Evolutionary conservation across 53 echinoderm and acorn worm genomes (phyloP), one percentile per base, ranked within the genome.

Genomic region (Henricia sp.): DNA sequence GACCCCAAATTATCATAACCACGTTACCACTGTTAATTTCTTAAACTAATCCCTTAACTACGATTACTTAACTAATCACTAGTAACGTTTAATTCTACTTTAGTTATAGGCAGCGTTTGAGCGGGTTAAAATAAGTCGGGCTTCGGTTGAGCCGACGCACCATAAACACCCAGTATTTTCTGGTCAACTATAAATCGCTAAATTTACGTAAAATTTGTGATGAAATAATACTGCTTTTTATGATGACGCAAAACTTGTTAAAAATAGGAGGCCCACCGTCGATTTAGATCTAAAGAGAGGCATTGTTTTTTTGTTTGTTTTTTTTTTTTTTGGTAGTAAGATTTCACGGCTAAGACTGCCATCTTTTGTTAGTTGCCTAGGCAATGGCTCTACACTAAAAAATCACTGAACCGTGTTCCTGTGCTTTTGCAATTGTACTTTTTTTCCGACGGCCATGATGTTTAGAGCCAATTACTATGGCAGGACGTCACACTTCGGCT

Each of bases 71-170:
- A 70, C 84, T 83, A 68, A 43, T 70, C 41, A n/a, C 84, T 84
- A 84, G 68, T 59, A 26, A 71, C 33, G 2, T 25, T 74, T 59
- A 65, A 65, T 50, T 86, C 86, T 86, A 86, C 86, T 75, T 86
- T 51, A 44, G 74, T 52, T 52, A 86, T 76, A 86, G 86, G 86
- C 86, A 86, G 86, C 86, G 86, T 86, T 86, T 75, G 86, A 74
- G 76, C 75, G 86, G 75, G 74, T 86, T 85, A 63, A 65, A 74
- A 65, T 73, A 63, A 73, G 74, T 74, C 85, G 63, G 74, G 48
- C 67, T 74, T 23, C 71, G 20, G 77, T 77, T 21, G 50, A 64
- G 44, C 80, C 62, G 64, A 80, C 80, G 35, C 63, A 80, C 80
- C 64, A 64, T 62, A 60, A 43, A 77, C 59, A 80, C 63, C 63